phyloP scores from a whole-genome alignment of 2,113 vertebrate genomes.

The Larimichthys crocea region DNA sequence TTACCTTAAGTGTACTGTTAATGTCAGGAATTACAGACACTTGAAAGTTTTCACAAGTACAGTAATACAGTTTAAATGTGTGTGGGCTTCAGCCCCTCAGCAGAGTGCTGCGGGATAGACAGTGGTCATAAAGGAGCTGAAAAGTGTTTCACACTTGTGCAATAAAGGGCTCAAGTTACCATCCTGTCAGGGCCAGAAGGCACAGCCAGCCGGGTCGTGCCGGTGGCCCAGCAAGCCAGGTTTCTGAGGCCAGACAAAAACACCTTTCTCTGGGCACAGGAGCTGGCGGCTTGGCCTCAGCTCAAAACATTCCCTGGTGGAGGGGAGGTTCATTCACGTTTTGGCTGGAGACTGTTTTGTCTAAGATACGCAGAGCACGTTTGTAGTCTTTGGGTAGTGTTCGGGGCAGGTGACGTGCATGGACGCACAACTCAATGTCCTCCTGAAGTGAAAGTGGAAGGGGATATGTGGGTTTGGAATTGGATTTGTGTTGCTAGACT shows the following conservation, averaged over 20 bases:
- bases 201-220: slow-evolving; percentile 62
- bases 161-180: slow-evolving; percentile 83
- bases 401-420: slow-evolving; percentile 66
- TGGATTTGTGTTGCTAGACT: slow-evolving; percentile 61
- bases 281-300: slow-evolving; percentile 75
- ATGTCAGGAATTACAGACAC: neutral
- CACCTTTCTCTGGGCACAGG: slow-evolving; percentile 80
- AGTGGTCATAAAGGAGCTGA: slow-evolving; percentile 74
- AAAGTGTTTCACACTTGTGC: slow-evolving; percentile 79
- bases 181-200: slow-evolving; percentile 68
- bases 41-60: slow-evolving; percentile 9
- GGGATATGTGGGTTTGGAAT: slow-evolving; percentile 42
- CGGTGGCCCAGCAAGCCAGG: slow-evolving; percentile 58
- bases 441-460: slow-evolving; percentile 52
- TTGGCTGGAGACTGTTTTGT: slow-evolving; percentile 82
- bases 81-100: slow-evolving; percentile 70
- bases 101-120: slow-evolving; percentile 71
- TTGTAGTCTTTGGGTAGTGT: slow-evolving; percentile 83
- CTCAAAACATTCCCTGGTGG: slow-evolving; percentile 75
- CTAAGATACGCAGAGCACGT: slow-evolving; percentile 74
- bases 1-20: neutral
- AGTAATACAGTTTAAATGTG: slow-evolving; percentile 43
- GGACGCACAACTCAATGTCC: slow-evolving; percentile 33
- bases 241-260: slow-evolving; percentile 83
- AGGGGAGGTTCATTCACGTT: slow-evolving; percentile 73